Conservation (phyloP, 2,797 vertebrate genomes). For the Aythya fuligula region DNA sequence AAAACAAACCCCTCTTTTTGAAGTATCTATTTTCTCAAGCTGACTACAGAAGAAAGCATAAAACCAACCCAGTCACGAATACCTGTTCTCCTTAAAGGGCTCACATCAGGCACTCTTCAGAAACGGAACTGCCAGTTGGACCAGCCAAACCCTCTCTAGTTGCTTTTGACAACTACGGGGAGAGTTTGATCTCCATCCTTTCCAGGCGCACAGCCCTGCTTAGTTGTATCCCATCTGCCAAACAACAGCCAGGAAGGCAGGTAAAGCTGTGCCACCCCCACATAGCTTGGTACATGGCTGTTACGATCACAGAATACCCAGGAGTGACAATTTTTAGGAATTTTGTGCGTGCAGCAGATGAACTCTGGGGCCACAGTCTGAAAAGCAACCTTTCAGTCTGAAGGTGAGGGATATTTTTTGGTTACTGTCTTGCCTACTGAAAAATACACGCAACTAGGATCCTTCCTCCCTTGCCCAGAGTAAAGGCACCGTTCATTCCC, state of each 20-base stretch:
- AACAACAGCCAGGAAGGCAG: not conserved
- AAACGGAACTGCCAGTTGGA: not conserved
- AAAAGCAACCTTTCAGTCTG: not conserved
- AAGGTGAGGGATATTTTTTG: not conserved
- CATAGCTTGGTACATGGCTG: not conserved
- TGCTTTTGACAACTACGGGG: not conserved
- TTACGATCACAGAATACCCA: not conserved
- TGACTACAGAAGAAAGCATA: not conserved
- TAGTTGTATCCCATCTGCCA: not conserved
- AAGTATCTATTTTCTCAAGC: not conserved
- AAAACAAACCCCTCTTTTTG: not conserved
- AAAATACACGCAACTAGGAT: not conserved
- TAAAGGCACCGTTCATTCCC: not conserved
- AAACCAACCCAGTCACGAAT: not conserved
- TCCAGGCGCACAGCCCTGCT: not conserved
- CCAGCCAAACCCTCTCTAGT: not conserved
- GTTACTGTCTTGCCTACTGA: not conserved
- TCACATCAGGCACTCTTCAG: not conserved
- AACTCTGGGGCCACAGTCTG: not conserved
- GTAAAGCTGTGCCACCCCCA: not conserved
- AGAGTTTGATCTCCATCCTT: not conserved
- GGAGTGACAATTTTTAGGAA: not conserved
- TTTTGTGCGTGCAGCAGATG: not conserved
- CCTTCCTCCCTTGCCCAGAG: not conserved
- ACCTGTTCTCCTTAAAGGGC: not conserved